A percentile compares a stretch with the other conserved stretches of the same genome.
phyloP scores from a whole-genome alignment of 2,113 vertebrate genomes.

The Tretioscincus oriximinensis region DNA sequence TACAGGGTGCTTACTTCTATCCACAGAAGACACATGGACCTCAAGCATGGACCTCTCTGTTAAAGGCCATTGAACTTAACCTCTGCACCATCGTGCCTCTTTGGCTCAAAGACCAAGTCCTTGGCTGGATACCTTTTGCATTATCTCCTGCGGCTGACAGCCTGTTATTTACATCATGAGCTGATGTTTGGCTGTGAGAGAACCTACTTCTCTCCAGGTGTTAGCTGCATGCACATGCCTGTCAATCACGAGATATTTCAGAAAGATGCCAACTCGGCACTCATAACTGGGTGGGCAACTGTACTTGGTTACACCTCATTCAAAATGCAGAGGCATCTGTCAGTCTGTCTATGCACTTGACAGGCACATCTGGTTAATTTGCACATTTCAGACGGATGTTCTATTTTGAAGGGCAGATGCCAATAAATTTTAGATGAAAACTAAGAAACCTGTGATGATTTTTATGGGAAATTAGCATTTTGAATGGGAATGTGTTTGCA shows the following conservation, averaged over 20 bases:
- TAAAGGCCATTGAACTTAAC: too few species aligned
- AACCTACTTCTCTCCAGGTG: constrained; percentile 12
- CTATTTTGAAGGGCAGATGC: constrained; percentile 17
- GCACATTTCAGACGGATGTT: constrained; percentile 17
- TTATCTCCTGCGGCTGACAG: neutral
- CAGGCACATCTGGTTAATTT: constrained; percentile 31
- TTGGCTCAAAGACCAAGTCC: neutral
- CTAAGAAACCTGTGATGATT: constrained; percentile 26
- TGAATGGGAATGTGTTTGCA: constrained; percentile 4
- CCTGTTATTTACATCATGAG: constrained; percentile 11
- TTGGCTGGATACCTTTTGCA: neutral
- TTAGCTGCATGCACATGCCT: constrained; percentile 4
- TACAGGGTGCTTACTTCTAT: too few species aligned
- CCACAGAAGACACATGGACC: too few species aligned
- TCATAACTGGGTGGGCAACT: constrained; percentile 4
- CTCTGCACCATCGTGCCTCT: too few species aligned
- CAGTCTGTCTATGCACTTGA: constrained; percentile 21
- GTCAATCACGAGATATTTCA: constrained; percentile 3
- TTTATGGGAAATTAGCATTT: constrained; percentile 32
- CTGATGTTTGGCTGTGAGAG: neutral
- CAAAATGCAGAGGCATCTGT: constrained; percentile 34
- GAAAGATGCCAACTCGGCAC: neutral
- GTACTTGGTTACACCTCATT: constrained; percentile 15
- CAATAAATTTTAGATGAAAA: constrained; percentile 16
- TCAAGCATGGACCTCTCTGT: too few species aligned